Evolutionary conservation across 2,797 vertebrate genomes (phyloP), one percentile per base, ranked within the genome.

Genomic region (Hippopotamyrus pictus): DNA sequence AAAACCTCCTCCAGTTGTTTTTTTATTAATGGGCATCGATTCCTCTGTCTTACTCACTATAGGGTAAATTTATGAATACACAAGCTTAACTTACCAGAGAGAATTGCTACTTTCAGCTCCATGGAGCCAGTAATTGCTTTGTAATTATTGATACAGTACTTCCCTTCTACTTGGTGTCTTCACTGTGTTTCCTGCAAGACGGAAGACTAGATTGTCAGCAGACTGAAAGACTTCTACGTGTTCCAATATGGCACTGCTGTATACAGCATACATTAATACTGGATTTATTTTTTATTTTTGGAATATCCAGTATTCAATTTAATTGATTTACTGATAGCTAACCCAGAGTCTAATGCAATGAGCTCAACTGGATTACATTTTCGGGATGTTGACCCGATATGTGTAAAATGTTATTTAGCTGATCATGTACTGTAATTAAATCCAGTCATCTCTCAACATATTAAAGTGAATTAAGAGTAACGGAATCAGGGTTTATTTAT

Each of bases 301-400:
- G 82, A 90, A 88, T 91, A 37, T 94, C 94, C 93, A 93, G 90
- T 22, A 91, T 91, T 90, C 95, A 93, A 92, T 96, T 93, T 95
- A 93, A 98, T 97, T 95, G 96, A 97, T 96, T 96, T 96, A 98
- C 99, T 95, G 97, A 98, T 97, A 95, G 92, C 41, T 91, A 91
- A 90, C 54, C 59, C 95, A 92, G 93, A 96, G 95, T 96, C 93
- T 97, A 97, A 96, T 95, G 94, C 96, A 97, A 97, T 98, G 96
- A 97, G 96, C 95, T 94, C 94, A 93, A 96, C 95, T 95, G 95
- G 97, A 97, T 97, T 97, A 97, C 96, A 97, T 96, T 96, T 95
- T 95, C 93, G 95, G 95, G 95, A 96, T 95, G 94, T 94, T 97
- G 96, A 97, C 96, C 97, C 95, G 95, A 94, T 59, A 59, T 96